Conservation (phyloP, 2,113 vertebrate genomes). For the Egretta garzetta region DNA sequence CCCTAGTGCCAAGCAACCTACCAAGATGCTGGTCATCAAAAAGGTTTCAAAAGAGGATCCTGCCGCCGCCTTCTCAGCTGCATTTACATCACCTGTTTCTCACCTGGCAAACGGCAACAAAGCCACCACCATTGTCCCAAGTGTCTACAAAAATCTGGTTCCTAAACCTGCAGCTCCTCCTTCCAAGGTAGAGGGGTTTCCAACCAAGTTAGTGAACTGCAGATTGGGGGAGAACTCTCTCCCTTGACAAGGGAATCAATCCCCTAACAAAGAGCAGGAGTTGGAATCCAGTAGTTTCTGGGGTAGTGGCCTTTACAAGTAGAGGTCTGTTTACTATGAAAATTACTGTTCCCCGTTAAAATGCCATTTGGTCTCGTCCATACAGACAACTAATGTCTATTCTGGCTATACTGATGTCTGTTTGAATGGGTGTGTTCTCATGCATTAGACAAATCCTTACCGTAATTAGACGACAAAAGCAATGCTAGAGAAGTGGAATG, state of each 20-base stretch:
- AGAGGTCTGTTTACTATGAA: neutral
- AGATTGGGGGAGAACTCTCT: neutral
- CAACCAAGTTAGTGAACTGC: neutral
- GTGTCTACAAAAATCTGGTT: conserved; percentile 98
- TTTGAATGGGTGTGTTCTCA: neutral
- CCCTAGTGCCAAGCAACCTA: conserved; percentile 96
- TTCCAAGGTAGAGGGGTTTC: conserved; percentile 84
- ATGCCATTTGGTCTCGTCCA: neutral
- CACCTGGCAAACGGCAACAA: conserved; percentile 92
- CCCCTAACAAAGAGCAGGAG: neutral
- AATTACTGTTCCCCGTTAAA: neutral
- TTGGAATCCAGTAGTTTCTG: neutral
- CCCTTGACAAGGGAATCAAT: neutral
- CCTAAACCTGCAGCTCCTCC: conserved; percentile 94
- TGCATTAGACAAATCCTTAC: neutral
- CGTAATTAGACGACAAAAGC: neutral
- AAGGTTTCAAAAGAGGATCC: conserved; percentile 98
- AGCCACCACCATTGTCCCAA: conserved; percentile 88
- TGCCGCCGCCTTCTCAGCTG: conserved; percentile 92
- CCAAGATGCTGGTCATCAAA: conserved; percentile 99
- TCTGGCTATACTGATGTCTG: neutral
- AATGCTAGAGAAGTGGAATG: neutral
- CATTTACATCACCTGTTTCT: conserved; percentile 89
- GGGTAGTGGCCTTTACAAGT: neutral
- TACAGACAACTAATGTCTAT: neutral